Percentiles rank a stretch among this genome's conserved stretches.
Evolutionary conservation across 2,113 vertebrate species (phyloP).

Genomic region (Microtus montanus): DNA sequence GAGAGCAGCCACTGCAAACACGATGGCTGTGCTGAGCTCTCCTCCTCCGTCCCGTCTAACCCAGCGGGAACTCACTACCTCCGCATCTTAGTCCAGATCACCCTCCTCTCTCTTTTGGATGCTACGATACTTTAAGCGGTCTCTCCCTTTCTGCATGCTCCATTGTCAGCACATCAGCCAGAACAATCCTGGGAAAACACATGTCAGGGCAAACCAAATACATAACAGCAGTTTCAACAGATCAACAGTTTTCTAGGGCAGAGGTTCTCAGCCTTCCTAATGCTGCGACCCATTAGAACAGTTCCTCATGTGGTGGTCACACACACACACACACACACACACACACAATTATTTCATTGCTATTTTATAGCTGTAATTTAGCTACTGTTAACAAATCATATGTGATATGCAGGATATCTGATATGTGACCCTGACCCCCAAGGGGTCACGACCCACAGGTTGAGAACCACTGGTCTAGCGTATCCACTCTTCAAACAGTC

Average conservation of each 20-base stretch:
- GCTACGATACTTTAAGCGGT: neutral
- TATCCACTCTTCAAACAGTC: neutral
- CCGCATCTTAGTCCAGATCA: neutral
- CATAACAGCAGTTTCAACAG: neutral
- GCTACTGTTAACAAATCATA: neutral
- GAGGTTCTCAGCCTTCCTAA: neutral
- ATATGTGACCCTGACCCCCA: neutral
- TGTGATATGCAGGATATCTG: neutral
- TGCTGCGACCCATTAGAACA: neutral
- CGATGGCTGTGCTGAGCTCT: neutral
- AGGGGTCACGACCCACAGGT: neutral
- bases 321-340: no score
- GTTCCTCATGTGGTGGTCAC: neutral
- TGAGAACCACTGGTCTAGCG: neutral
- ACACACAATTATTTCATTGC: neutral
- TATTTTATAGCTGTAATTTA: neutral
- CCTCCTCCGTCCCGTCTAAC: neutral
- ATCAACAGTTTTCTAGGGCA: neutral
- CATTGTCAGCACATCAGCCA: neutral
- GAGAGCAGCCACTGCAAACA: neutral
- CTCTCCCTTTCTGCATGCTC: neutral
- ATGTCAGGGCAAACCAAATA: neutral
- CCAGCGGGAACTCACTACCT: neutral
- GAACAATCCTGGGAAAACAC: neutral
- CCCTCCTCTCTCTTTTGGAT: neutral